Evolutionary conservation across 2,113 vertebrate species (phyloP).

Genomic region (Emydocephalus ijimae): DNA sequence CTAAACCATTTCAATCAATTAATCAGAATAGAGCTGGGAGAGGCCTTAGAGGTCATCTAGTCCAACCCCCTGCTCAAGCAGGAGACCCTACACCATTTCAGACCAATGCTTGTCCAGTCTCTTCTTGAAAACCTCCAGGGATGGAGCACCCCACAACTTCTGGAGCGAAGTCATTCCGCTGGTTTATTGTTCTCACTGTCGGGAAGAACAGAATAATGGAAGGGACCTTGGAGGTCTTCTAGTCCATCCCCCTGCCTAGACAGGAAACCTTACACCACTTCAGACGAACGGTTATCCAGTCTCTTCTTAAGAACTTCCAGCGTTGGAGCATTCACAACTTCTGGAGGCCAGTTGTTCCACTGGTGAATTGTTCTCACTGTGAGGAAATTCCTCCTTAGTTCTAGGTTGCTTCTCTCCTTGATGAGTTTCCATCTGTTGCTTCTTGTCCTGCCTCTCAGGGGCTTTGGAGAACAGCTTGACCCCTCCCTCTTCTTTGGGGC

Average conservation of each 20-base stretch:
- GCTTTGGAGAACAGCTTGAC: rapidly evolving
- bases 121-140: too few species aligned
- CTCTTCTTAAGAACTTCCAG: not conserved
- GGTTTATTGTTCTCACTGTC: too few species aligned
- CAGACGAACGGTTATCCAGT: not conserved
- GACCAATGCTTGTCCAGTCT: too few species aligned
- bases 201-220: too few species aligned
- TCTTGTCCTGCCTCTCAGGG: not conserved
- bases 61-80: too few species aligned
- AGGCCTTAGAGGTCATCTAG: too few species aligned
- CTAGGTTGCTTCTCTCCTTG: not conserved
- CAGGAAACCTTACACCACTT: too few species aligned
- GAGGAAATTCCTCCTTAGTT: not conserved
- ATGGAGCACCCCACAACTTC: too few species aligned
- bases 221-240: not conserved
- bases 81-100: too few species aligned
- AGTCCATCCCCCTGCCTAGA: not conserved
- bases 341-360: not conserved
- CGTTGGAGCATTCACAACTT: not conserved
- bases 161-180: too few species aligned
- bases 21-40: too few species aligned
- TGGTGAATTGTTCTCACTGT: not conserved
- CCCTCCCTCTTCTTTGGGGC: not conserved
- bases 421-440: not conserved
- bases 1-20: too few species aligned